Conservation (phyloP, 2,888 invertebrate species). For the Melieria picta region DNA sequence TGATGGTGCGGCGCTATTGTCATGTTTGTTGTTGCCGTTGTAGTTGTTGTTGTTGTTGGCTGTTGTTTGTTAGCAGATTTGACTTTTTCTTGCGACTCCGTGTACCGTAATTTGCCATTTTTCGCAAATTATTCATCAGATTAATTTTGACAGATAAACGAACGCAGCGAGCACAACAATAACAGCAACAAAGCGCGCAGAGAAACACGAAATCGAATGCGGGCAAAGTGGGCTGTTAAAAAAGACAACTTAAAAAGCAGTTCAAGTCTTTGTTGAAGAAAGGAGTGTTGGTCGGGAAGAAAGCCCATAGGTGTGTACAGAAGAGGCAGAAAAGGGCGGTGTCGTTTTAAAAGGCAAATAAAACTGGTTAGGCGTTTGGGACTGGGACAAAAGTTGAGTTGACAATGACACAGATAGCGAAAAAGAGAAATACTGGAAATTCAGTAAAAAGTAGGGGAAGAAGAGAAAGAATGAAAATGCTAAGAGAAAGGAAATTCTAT, state of each 20-base stretch:
- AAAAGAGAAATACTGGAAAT: not conserved
- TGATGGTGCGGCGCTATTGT: no score
- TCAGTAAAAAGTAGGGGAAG: not conserved
- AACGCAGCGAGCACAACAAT: constrained; percentile 1
- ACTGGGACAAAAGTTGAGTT: not conserved
- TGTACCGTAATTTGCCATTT: constrained; percentile 27
- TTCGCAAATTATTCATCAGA: constrained; percentile 29
- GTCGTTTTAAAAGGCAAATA: not conserved
- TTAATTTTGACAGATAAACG: constrained; percentile 30
- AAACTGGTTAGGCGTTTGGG: not conserved
- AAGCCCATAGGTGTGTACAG: not conserved
- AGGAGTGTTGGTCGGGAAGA: not conserved
- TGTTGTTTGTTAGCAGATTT: not conserved
- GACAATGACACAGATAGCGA: not conserved
- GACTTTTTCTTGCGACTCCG: no score
- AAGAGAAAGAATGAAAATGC: not conserved
- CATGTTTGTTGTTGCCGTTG: not conserved
- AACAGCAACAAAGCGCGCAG: not conserved
- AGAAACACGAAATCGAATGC: no score
- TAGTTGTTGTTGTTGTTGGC: not conserved
- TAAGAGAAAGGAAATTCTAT: not conserved
- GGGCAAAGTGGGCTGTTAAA: no score
- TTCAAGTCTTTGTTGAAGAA: not conserved
- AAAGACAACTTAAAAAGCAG: no score
- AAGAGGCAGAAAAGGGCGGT: not conserved